These are phyloP conservation scores for Apocheima hispidaria DNA, from an alignment of 2,888 invertebrate genomes.

Conservation along the genomic window DNA sequence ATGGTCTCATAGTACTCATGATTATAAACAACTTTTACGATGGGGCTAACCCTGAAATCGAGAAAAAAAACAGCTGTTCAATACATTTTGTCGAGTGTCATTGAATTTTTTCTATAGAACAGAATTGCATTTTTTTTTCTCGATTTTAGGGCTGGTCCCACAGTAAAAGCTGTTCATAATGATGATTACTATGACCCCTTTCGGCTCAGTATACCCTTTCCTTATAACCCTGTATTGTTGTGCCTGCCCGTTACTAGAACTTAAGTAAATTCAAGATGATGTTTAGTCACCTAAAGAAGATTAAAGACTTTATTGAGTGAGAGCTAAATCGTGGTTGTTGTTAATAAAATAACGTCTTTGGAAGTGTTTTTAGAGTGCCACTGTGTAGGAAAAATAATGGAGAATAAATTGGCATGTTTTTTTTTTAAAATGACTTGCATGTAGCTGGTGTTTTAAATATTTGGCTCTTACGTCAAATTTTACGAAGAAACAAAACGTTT, in stretches of 20 bases:
- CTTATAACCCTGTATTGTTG: no score
- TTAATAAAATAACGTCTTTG: not conserved
- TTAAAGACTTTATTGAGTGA: constrained; percentile 3
- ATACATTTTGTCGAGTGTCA: no score
- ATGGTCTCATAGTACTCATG: no score
- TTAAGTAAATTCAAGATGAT: not conserved
- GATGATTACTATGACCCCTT: no score
- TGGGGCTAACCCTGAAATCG: no score
- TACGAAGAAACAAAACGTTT: not conserved
- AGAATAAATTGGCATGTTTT: not conserved
- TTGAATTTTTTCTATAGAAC: no score
- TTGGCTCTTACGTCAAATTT: not conserved
- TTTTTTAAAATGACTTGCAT: not conserved
- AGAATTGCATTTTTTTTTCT: no score
- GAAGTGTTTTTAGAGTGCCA: constrained; percentile 18
- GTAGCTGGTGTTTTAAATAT: not conserved
- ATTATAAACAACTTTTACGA: no score
- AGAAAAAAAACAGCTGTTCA: no score
- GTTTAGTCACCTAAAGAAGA: not conserved
- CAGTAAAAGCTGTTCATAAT: no score
- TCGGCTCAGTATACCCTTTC: no score
- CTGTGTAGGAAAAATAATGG: not conserved
- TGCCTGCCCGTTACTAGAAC: not conserved
- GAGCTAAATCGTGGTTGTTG: constrained; percentile 3
- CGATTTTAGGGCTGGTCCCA: no score